phyloP scores from a whole-genome alignment of 2,113 vertebrate species.

The Chamaea fasciata region DNA sequence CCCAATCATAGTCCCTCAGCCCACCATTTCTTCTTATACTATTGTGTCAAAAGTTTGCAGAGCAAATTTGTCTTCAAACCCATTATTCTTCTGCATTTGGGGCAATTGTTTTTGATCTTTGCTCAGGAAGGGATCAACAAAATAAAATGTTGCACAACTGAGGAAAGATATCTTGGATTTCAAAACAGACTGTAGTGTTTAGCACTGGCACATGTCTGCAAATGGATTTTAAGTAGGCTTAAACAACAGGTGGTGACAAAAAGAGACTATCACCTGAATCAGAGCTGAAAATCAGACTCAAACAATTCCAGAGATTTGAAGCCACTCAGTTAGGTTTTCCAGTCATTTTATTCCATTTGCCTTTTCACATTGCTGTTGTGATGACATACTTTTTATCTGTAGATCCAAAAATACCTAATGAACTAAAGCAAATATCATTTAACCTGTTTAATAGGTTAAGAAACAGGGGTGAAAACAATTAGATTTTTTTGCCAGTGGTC shows the following conservation, averaged over 20 bases:
- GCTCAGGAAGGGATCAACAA: background rate
- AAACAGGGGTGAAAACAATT: background rate
- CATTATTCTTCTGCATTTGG: background rate
- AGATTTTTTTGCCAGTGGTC: background rate
- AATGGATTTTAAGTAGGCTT: background rate
- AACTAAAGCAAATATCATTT: background rate
- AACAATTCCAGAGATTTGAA: background rate
- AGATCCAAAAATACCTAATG: background rate
- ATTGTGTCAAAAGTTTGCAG: background rate
- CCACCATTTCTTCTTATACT: background rate
- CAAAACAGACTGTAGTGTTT: background rate
- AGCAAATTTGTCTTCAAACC: background rate
- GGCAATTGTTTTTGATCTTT: background rate
- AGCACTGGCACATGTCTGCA: background rate
- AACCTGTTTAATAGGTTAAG: background rate
- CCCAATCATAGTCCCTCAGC: background rate
- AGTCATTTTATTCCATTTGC: background rate
- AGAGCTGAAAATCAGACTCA: background rate
- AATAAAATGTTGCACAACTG: background rate
- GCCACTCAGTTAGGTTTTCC: background rate
- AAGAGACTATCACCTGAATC: background rate
- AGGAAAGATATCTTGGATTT: background rate
- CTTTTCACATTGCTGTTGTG: background rate
- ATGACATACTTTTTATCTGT: background rate
- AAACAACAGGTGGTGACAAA: background rate